Percentiles rank a stretch among this genome's conserved stretches.
Conservation (phyloP, 2,797 vertebrate species). For the Heterohyrax brucei region DNA sequence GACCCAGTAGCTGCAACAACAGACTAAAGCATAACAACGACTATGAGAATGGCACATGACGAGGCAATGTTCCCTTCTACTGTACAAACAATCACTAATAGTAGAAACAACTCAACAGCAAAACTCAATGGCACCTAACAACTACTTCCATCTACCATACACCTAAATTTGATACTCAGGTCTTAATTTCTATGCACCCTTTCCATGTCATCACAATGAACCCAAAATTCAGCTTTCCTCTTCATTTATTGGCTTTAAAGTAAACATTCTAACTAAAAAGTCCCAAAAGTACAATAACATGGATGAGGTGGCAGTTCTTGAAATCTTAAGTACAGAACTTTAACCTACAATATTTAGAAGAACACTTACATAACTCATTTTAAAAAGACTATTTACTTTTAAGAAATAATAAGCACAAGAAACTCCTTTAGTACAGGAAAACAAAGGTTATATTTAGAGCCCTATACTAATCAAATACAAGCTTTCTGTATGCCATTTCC, state of each 20-base stretch:
- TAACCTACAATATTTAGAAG: conserved; percentile 73
- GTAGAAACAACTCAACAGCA: no score
- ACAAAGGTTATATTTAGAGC: conserved; percentile 36
- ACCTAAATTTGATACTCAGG: conserved; percentile 16
- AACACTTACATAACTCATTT: conserved; percentile 40
- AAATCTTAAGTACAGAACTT: conserved; percentile 79
- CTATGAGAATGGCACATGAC: no score
- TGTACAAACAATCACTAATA: no score
- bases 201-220: conserved; percentile 21
- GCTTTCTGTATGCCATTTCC: conserved; percentile 49
- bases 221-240: conserved; percentile 60
- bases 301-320: conserved; percentile 59
- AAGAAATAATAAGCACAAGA: conserved; percentile 53
- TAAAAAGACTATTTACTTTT: conserved; percentile 59
- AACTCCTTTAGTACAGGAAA: conserved; percentile 42
- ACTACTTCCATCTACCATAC: neutral
- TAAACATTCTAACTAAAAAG: conserved; percentile 30
- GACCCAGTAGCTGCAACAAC: no score
- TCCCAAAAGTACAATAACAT: conserved; percentile 68
- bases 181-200: neutral
- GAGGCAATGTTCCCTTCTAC: no score
- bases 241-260: conserved; percentile 48
- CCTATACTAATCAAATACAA: conserved; percentile 18
- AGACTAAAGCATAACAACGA: no score
- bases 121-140: no score